Conservation (phyloP, 2,888 invertebrate genomes). For the Pollenia amentaria region DNA sequence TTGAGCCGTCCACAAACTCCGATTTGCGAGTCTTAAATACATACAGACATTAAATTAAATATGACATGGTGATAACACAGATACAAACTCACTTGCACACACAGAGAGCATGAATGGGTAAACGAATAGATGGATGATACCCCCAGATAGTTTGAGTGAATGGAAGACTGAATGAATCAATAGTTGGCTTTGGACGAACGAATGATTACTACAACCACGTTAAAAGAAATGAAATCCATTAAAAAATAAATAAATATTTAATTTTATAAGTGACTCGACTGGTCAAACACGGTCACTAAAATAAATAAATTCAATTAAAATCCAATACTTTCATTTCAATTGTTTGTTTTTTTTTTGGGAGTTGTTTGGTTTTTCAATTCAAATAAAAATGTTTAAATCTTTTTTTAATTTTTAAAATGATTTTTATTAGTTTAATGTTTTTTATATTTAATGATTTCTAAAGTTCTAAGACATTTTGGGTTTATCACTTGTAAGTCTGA, state of each 20-base stretch:
- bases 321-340: constrained; percentile 35
- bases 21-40: constrained; percentile 43
- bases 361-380: neutral
- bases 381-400: no score
- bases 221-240: constrained; percentile 37
- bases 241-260: constrained; percentile 38
- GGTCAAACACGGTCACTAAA: constrained; percentile 33
- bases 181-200: constrained; percentile 1
- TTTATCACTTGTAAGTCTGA: no score
- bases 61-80: constrained; percentile 47
- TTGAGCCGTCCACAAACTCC: constrained; percentile 37
- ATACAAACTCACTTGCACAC: neutral
- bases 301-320: constrained; percentile 57
- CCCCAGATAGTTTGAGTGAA: neutral
- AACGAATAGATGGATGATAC: constrained; percentile 27
- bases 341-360: neutral
- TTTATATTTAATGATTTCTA: no score
- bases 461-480: no score
- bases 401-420: no score
- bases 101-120: neutral
- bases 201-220: constrained; percentile 5
- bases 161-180: constrained; percentile 38
- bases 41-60: constrained; percentile 67
- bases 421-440: no score
- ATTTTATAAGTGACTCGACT: constrained; percentile 43